These are phyloP conservation scores for Epinotia demarniana DNA, from an alignment of 2,888 invertebrate species.

Conservation along the genomic window DNA sequence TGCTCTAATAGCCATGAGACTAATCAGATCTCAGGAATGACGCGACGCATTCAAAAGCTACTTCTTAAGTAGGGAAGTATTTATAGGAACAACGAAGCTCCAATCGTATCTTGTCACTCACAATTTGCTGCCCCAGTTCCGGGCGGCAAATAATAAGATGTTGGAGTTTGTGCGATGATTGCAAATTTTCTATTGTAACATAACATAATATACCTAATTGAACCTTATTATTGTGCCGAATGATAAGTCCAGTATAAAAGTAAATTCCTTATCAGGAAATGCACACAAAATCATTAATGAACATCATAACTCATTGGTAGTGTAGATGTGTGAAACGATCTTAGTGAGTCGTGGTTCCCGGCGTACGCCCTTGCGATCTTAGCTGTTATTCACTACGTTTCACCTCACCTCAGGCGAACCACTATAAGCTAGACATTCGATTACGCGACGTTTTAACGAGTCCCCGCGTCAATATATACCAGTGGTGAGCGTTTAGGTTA, in stretches of 20 bases:
- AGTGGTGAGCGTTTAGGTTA: not conserved
- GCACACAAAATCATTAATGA: not conserved
- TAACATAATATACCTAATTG: not conserved
- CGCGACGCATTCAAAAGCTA: too few species aligned
- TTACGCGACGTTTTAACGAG: not conserved
- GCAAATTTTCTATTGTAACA: not conserved
- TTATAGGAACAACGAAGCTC: too few species aligned
- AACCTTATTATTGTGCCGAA: not conserved
- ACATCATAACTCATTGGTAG: conserved; percentile 1
- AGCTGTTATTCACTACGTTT: not conserved
- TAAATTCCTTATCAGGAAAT: conserved; percentile 9
- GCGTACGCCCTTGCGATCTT: conserved; percentile 54
- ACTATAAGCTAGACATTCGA: not conserved
- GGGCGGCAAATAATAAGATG: too few species aligned
- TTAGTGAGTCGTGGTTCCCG: conserved; percentile 47
- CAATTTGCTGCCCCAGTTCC: too few species aligned
- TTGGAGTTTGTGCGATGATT: too few species aligned
- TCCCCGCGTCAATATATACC: not conserved
- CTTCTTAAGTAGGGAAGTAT: too few species aligned
- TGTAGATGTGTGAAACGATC: conserved; percentile 29
- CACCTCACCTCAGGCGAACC: not conserved
- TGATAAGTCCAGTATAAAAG: not conserved
- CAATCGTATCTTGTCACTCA: too few species aligned
- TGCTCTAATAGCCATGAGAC: too few species aligned
- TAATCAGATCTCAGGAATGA: too few species aligned